Conservation (phyloP, 2,113 vertebrate genomes). For the Alaudala cheleensis region DNA sequence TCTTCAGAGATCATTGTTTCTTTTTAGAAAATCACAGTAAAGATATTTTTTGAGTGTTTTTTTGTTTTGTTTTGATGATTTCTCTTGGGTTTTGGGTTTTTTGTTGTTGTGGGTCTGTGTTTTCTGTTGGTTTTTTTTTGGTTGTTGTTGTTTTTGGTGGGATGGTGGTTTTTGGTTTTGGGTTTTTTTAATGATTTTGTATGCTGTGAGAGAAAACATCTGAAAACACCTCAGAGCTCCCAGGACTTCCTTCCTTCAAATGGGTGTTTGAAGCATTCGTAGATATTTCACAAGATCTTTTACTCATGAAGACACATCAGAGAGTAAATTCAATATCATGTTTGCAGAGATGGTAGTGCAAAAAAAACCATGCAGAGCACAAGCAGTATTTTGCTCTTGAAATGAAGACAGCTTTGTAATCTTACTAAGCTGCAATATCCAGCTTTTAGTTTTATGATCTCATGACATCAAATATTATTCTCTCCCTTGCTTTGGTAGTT, state of each 20-base stretch:
- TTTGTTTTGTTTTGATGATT: background rate
- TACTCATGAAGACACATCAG: background rate
- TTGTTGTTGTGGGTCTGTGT: background rate
- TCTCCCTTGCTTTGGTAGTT: background rate
- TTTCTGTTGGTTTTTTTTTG: background rate
- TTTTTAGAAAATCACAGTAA: background rate
- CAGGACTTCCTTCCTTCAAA: background rate
- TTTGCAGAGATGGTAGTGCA: background rate
- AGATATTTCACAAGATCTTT: background rate
- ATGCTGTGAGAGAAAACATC: background rate
- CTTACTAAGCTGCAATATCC: background rate
- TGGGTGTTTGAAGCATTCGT: background rate
- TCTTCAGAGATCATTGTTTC: background rate
- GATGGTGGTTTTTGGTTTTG: too few relatives aligned
- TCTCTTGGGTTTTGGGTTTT: background rate
- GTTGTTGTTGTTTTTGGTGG: background rate
- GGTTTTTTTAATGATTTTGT: background rate
- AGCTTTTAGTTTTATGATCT: background rate
- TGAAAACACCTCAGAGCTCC: background rate
- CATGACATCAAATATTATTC: background rate
- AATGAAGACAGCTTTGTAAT: background rate
- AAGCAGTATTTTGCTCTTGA: background rate
- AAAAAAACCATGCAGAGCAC: background rate
- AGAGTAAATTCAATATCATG: background rate
- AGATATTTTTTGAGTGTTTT: background rate